Evolutionary conservation across 2,113 vertebrate genomes (phyloP).

Genomic region (Gymnobelideus leadbeateri): DNA sequence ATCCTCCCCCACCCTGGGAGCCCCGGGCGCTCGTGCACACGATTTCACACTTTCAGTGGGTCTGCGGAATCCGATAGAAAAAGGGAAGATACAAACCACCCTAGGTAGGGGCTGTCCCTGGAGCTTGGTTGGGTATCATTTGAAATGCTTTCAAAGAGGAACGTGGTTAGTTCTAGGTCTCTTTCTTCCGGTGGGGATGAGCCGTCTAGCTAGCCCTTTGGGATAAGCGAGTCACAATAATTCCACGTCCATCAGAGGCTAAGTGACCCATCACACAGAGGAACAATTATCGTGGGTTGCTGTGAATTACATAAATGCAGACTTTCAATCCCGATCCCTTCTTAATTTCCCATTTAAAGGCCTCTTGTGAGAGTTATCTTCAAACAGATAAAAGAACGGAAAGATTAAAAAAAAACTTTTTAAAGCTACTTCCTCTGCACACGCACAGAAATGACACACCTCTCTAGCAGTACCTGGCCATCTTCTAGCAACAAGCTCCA

Average conservation of each 20-base stretch:
- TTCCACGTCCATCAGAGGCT: neutral
- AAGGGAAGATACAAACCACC: neutral
- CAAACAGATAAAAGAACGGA: neutral
- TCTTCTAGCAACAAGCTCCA: no score
- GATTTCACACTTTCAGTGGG: neutral
- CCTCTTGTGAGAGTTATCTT: neutral
- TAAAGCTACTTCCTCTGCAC: no score
- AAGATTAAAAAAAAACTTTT: neutral
- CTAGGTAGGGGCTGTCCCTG: no score
- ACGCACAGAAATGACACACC: no score
- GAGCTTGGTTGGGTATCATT: neutral
- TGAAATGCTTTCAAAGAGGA: neutral
- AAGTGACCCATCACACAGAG: neutral
- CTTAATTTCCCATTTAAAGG: neutral
- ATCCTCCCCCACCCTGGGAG: neutral
- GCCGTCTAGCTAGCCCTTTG: neutral
- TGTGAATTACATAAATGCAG: neutral
- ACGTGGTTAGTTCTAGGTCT: neutral
- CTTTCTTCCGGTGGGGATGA: neutral
- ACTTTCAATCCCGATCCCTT: neutral
- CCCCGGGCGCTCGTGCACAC: neutral
- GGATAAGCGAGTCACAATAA: neutral
- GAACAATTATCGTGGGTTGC: neutral
- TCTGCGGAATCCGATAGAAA: neutral
- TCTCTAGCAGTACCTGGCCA: no score